Base-by-base conservation (phyloP, 92 coral and sea anemone genomes). In the Pocillopora meandrina region DNA sequence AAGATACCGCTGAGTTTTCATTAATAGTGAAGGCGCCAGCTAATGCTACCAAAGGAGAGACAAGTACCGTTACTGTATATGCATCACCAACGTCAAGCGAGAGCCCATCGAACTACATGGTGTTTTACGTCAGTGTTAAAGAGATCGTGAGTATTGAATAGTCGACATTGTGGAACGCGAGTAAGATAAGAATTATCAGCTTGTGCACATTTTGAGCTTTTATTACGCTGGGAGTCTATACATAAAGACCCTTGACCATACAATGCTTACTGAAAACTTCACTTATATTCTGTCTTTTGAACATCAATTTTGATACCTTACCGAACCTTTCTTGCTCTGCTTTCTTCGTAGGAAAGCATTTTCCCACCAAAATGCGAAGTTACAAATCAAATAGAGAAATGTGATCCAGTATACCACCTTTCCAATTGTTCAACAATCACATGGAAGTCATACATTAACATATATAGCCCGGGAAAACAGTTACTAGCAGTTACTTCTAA, bases 321-420 rank as follows among this genome's bases (percentile, higher is more conserved):
- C 49, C n/a, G 15, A 34, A 17, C 63, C 14, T n/a, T 20, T 17
- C 36, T 33, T 36, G 34, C 71, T 47, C 47, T 73, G 76, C 10
- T 34, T 52, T 21, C 26, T 56, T 60, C 68, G 8, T 62, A 84
- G 88, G 71, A 71, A 15, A 72, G 83, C 64, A 64, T 23, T 42
- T 88, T 76, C 67, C 88, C 84, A 63, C 91, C 91, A 12, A 88
- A 12, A 20, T 88, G 91, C 47, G 60, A 52, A 20, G 80, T 78
- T 74, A 52, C 33, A 0, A 61, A 61, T 56, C 88, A 61, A 61
- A 72, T 71, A 61, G 56, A 62, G 9, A 57, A 56, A 5, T 88
- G 91, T 74, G 78, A 72, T 55, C 61, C 67, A 2, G 36, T 76
- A n/a, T 73, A 72, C 70, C n/a, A 65, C 56, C 64, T 36, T 61